Base-by-base conservation (phyloP, 2,888 invertebrate species). In the Heliconius ethilla region DNA sequence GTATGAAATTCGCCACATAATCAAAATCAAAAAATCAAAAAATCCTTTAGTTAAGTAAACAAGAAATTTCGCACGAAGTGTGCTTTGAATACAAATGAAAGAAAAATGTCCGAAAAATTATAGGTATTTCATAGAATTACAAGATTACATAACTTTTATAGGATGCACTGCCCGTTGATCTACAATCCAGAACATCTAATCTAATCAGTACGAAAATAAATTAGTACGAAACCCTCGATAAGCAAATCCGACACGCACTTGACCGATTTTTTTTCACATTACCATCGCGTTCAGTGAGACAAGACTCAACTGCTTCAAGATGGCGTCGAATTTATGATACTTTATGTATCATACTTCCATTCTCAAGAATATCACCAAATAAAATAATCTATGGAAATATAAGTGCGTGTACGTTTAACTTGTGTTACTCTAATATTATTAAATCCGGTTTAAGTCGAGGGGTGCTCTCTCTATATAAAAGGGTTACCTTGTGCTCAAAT, bases 401-500 rank as follows among this genome's bases (percentile, higher is more conserved):
- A 25, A 73, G 27, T 75, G 75, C 65, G 73, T 76, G 63, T 65
- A 76, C 76, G 65, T 80, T 80, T 80, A 75, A 80, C 76, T 80
- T 80, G 81, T 81, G 78, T 81, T 82, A 81, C 81, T 82, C 81
- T 81, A 81, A 78, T 70, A 79, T 70, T 80, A 80, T 80, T 73
- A 74, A 76, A 82, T 81, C 83, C 78, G 82, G 81, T 81, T 82
- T 81, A 75, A 65, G 63, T 74, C 73, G 75, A 81, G 81, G 83
- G 83, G 82, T 76, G 67, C 66, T 78, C 73, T 74, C 67, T 69
- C 27, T 33, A 66, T 67, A 40, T 33, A 33, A 79, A 82, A 81
- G 83, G 83, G 81, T 84, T 82, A 83, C 82, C 80, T 84, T 78
- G 76, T 79, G 65, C 70, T 75, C 63, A 75, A 72, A 72, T 66